These are phyloP conservation scores for Oligia fasciuncula DNA, from an alignment of 2,888 invertebrate species.

Conservation along the genomic window DNA sequence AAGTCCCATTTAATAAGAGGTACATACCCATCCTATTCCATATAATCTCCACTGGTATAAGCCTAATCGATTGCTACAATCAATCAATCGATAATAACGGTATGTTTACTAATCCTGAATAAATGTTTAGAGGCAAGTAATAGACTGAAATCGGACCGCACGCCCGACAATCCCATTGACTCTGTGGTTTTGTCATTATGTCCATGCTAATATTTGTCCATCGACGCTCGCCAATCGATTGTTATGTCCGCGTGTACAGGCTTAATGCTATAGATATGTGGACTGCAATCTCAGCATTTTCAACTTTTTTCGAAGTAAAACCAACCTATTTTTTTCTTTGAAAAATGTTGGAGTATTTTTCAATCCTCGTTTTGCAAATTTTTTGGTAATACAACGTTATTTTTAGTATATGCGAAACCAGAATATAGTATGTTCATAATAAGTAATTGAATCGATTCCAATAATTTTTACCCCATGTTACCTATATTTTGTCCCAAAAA, in stretches of 20 bases:
- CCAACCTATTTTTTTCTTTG: neutral
- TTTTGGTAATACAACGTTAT: neutral
- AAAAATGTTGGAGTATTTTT: neutral
- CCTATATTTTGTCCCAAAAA: too few relatives aligned
- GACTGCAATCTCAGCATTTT: neutral
- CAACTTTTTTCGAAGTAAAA: neutral
- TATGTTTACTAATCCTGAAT: slow-evolving; percentile 54
- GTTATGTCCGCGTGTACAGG: slow-evolving; percentile 50
- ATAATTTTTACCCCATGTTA: too few relatives aligned
- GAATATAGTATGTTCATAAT: too few relatives aligned
- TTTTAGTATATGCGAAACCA: too few relatives aligned
- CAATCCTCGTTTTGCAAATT: neutral
- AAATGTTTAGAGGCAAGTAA: slow-evolving; percentile 63
- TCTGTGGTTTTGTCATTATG: slow-evolving; percentile 87
- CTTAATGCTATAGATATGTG: slow-evolving; percentile 9
- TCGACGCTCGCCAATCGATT: slow-evolving; percentile 76
- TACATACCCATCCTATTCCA: neutral
- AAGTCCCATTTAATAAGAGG: neutral
- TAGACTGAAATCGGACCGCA: slow-evolving; percentile 77
- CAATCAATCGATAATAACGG: slow-evolving; percentile 30
- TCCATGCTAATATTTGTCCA: slow-evolving; percentile 84
- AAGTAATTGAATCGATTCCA: too few relatives aligned
- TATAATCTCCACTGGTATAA: neutral
- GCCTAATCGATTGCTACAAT: slow-evolving; percentile 29
- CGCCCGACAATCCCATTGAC: slow-evolving; percentile 80